Percentiles rank a stretch among this genome's conserved stretches.
Evolutionary conservation across 2,888 invertebrate species (phyloP).

Genomic region (Andrena marginata): DNA sequence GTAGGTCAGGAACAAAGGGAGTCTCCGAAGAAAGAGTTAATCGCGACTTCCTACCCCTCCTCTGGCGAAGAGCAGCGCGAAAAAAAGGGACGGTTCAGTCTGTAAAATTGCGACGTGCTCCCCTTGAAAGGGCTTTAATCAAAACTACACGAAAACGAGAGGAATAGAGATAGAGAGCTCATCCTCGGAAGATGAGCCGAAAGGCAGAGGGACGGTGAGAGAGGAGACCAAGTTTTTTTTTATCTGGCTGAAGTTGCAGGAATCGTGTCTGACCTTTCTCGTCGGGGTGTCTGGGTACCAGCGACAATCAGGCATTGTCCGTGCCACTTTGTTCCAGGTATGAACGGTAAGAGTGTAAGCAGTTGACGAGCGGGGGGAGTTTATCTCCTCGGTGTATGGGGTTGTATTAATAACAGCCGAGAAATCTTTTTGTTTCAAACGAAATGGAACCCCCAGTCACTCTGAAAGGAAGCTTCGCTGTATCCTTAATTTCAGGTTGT

Average conservation of each 20-base stretch:
- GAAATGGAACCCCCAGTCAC: constrained; percentile 4
- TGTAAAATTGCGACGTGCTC: constrained; percentile 53
- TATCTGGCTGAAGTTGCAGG: constrained; percentile 39
- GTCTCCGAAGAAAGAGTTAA: constrained; percentile 61
- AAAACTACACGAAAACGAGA: constrained; percentile 65
- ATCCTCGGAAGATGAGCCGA: too few relatives aligned
- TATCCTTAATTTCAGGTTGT: not conserved
- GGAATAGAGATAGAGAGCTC: not conserved
- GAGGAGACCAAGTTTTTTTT: constrained; percentile 74
- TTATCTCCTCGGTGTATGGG: not conserved
- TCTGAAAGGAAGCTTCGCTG: not conserved
- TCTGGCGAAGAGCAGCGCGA: not conserved
- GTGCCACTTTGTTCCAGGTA: constrained; percentile 61
- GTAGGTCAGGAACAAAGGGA: constrained; percentile 56
- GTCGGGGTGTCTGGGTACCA: constrained; percentile 36
- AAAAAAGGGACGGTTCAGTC: constrained; percentile 22
- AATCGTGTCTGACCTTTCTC: constrained; percentile 46
- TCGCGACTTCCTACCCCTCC: constrained; percentile 37
- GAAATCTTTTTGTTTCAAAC: constrained; percentile 6
- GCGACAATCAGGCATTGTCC: constrained; percentile 65
- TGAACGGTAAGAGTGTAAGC: not conserved
- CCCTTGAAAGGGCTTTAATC: constrained; percentile 72
- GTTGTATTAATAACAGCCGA: constrained; percentile 6
- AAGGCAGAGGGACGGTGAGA: not conserved
- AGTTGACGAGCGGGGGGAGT: not conserved